Evolutionary conservation across 1,140 invertebrate species (phyloP).

Genomic region (Drosophila ambigua): DNA sequence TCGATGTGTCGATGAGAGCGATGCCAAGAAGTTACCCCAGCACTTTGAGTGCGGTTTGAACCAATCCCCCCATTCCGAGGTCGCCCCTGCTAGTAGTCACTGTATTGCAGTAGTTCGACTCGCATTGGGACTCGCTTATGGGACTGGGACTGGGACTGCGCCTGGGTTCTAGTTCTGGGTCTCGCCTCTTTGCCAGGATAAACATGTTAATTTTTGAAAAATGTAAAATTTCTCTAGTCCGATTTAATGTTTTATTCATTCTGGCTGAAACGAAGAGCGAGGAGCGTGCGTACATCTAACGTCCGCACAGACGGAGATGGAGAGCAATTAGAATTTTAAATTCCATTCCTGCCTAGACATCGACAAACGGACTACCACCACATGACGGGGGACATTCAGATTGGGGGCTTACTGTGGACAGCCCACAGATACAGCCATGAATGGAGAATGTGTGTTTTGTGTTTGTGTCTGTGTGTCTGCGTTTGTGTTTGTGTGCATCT

Average conservation of each 20-base stretch:
- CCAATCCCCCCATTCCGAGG: too few relatives aligned
- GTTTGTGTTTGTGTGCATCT: background rate
- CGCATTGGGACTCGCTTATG: too few relatives aligned
- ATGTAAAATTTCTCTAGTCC: constrained; percentile 79
- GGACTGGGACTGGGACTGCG: too few relatives aligned
- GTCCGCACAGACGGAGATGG: constrained; percentile 23
- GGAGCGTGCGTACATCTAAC: constrained; percentile 8
- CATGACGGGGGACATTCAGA: constrained; percentile 11
- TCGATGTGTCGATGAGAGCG: constrained; percentile 43
- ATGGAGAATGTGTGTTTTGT: constrained; percentile 10
- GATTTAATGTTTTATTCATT: constrained; percentile 82
- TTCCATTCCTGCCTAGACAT: constrained; percentile 47
- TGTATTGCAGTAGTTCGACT: too few relatives aligned
- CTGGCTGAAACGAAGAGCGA: constrained; percentile 41
- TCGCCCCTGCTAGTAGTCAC: too few relatives aligned
- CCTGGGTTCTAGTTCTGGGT: too few relatives aligned
- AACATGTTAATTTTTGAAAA: constrained; percentile 79
- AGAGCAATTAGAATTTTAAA: constrained; percentile 79
- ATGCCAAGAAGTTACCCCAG: constrained; percentile 48
- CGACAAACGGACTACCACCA: constrained; percentile 19
- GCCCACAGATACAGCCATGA: background rate
- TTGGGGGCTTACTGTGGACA: constrained; percentile 23
- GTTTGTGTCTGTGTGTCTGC: background rate
- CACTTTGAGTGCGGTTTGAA: constrained; percentile 43
- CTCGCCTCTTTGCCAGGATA: constrained; percentile 52